A percentile compares a stretch with the other conserved stretches of the same genome.
Evolutionary conservation across 2,888 invertebrate genomes (phyloP).

Genomic region (Keiferia lycopersicella): DNA sequence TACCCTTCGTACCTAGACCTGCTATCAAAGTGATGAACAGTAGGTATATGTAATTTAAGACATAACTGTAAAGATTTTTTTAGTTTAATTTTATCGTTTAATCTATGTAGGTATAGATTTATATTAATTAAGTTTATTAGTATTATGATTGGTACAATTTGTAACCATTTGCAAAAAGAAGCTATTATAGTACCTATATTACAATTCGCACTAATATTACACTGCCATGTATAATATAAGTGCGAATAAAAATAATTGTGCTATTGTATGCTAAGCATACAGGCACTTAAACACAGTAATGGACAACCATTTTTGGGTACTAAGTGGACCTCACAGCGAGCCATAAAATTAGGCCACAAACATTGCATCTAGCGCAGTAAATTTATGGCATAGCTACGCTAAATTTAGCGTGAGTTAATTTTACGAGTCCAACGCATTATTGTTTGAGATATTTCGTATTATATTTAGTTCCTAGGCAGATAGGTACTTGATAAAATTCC

Average conservation of each 20-base stretch:
- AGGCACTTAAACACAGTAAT: conserved; percentile 60
- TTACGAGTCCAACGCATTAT: conserved; percentile 3
- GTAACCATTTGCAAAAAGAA: background rate
- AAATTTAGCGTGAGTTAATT: conserved; percentile 24
- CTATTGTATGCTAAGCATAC: conserved; percentile 75
- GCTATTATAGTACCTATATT: conserved; percentile 15
- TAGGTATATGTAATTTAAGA: too few relatives aligned
- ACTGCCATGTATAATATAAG: conserved; percentile 41
- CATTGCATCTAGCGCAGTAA: background rate
- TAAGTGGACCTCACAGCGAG: conserved; percentile 70
- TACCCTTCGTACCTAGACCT: too few relatives aligned
- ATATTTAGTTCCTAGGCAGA: too few relatives aligned
- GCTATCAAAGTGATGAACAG: too few relatives aligned
- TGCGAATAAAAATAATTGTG: conserved; percentile 56
- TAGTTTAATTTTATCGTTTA: too few relatives aligned
- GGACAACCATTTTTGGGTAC: conserved; percentile 62
- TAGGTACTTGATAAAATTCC: too few relatives aligned
- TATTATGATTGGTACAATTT: background rate
- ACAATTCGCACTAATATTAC: background rate
- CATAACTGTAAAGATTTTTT: too few relatives aligned
- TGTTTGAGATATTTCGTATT: too few relatives aligned
- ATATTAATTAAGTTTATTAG: background rate
- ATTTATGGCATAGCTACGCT: conserved; percentile 2
- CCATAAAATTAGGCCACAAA: conserved; percentile 16
- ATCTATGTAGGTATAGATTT: too few relatives aligned